Evolutionary conservation across 2,797 vertebrate genomes (phyloP).

Genomic region (Triplophysa bombifrons): DNA sequence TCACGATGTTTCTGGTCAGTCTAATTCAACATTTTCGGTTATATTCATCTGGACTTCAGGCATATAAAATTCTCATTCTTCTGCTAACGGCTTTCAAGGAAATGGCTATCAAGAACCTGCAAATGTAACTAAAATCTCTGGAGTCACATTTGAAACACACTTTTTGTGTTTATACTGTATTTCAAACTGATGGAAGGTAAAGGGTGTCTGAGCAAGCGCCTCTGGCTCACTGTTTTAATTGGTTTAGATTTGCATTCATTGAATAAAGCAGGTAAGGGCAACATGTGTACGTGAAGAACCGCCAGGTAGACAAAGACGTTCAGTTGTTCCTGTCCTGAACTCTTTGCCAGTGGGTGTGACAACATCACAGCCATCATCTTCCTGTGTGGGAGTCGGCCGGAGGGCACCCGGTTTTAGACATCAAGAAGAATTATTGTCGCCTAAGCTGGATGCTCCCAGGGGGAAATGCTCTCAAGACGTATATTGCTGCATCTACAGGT

Average conservation of each 20-base stretch:
- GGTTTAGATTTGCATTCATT: constrained; percentile 1
- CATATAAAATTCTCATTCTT: too few relatives aligned
- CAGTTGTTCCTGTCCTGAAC: constrained; percentile 23
- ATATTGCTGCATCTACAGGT: constrained; percentile 24
- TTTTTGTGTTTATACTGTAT: not conserved
- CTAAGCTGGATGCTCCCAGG: constrained; percentile 15
- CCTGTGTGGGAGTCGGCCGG: constrained; percentile 31
- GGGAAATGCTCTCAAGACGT: constrained; percentile 5
- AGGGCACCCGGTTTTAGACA: constrained; percentile 26
- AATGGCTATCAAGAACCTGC: not conserved
- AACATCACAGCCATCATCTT: constrained; percentile 30
- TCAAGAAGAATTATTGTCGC: constrained; percentile 35
- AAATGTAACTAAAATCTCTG: constrained; percentile 3
- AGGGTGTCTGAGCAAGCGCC: not conserved
- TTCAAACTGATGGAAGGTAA: constrained; percentile 15
- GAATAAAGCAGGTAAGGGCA: constrained; percentile 1
- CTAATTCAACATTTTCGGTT: not conserved
- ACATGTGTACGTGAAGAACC: not conserved
- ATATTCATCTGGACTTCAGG: too few relatives aligned
- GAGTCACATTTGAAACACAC: constrained; percentile 10
- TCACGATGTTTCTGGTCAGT: not conserved
- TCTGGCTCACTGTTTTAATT: constrained; percentile 23
- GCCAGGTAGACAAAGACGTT: constrained; percentile 24
- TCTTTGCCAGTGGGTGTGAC: constrained; percentile 37
- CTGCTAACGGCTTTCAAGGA: not conserved